Base-by-base conservation (phyloP, 2,113 vertebrate genomes). In the Cnemophilus loriae region DNA sequence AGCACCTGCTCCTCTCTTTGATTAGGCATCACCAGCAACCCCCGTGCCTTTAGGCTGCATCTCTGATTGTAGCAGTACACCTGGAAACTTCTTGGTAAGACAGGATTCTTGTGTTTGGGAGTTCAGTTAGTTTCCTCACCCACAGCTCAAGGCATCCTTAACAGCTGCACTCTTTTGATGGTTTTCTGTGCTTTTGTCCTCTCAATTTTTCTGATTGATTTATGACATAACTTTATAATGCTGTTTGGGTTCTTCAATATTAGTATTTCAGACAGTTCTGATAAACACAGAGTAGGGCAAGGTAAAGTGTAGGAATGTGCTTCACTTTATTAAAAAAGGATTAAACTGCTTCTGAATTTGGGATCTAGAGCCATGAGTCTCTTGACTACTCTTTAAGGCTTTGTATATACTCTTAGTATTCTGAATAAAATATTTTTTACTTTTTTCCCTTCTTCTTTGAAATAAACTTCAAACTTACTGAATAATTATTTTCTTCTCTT, bases 1-100 rank as follows among this genome's bases (percentile, higher is more conserved):
- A 80, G 41, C 77, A 93, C 78, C 84, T 95, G 59, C 70, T 86
- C 79, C 42, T 87, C 23, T 95, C 55, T 95, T 95, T 96, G 71
- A 93, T 93, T 91, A 50, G 88, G n/a, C 77, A 61, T 49, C 86
- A 77, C 65, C 70, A 89, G 55, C 77, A 92, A 59, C 79, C 87
- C 82, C 73, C 0, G 0, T 93, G 87, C 85, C 92, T 93, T 81
- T 75, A 79, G 90, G 95, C 80, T 91, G 49, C 64, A 15, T 88
- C 81, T 94, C 93, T 83, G 33, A 88, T 67, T 90, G 82, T 28
- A 4, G 5, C 20, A 26, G 44, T 61, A 78, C 91, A 96, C 88
- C 84, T 86, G 90, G 81, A 94, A 93, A 65, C 26, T 77, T 23
- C 74, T 85, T 90, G 65, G 87, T 77, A 76, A 95, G 35, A 46